Evolutionary conservation across 2,888 invertebrate species (phyloP), one percentile per base, ranked within the genome.

Genomic region (Caenorhabditis auriculariae): DNA sequence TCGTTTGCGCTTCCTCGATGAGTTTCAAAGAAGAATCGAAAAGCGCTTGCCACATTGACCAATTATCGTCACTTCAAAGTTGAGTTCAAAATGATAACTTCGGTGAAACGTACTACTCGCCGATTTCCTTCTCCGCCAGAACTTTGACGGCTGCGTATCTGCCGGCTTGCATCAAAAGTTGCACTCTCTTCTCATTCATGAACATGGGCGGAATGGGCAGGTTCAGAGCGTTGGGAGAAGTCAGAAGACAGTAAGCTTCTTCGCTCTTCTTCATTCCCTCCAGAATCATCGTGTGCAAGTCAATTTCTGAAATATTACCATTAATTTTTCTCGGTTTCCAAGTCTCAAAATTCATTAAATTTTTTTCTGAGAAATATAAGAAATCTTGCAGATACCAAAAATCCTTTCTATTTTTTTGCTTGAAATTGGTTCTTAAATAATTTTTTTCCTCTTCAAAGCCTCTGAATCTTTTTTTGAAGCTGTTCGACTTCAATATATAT

Each of bases 281-380:
- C 44, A 91, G 84, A 61, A 95, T 90, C 86, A 92, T 90, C 54
- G 94, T 85, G 83, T 93, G 93, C 41, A 95, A 86, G 56, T 91
- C 88, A 0, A 93, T 89, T 83, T 96, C 95, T 83, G 75, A 26
- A 77, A 27, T 32, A 49, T 19, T 17, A 9, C 23, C 5, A 17
- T 12, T 32, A n/a, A 32, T 32, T 32, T 32, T 32, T 41, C 7
- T 41, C 19, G 17, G 6, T n/a, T n/a, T n/a, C n/a, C n/a, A n/a
- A n/a, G n/a, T n/a, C n/a, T n/a, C n/a, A n/a, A n/a, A n/a, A n/a
- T n/a, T n/a, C n/a, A n/a, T n/a, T n/a, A n/a, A n/a, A n/a, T n/a
- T n/a, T n/a, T n/a, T n/a, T n/a, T n/a, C n/a, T n/a, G n/a, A n/a
- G n/a, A n/a, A n/a, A n/a, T n/a, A n/a, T n/a, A n/a, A n/a, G n/a